Base-by-base conservation (phyloP, 2,113 vertebrate species). In the Colistium nudipinnis region DNA sequence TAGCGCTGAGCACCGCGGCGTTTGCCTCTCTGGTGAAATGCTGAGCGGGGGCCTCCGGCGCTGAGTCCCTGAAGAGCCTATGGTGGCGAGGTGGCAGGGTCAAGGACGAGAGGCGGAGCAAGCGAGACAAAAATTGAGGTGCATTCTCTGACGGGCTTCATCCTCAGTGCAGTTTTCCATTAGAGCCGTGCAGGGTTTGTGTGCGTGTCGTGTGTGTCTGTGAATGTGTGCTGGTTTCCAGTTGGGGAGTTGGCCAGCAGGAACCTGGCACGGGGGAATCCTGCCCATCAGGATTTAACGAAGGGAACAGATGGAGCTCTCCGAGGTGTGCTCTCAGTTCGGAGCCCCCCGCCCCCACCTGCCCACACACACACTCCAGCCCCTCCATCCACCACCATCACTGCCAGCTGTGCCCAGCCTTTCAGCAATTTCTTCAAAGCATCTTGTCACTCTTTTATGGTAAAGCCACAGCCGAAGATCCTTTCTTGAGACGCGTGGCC, bases 301-400 rank as follows among this genome's bases (percentile, higher is more conserved):
- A 71, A 66, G 78, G 75, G 76, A 91, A 81, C 89, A 92, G 91
- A 92, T 92, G 89, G 91, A 88, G 70, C 62, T 75, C 78, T 76
- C 78, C 36, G 77, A 87, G 80, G 85, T 86, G 82, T 78, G 61
- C 73, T 74, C 60, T 74, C 76, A 27, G 33, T 64, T 67, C 38
- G 4, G 57, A 85, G 62, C 62, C 76, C 56, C 73, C 65, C 39
- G 0, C 13, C 12, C 16, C 2, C 30, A 22, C 30, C 1, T n/a
- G n/a, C 7, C 39, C 51, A 61, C n/a, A 22, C 41, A 17, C 59
- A 49, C 30, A 14, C 60, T 63, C 44, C 62, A 33, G 30, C 43
- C 51, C 30, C 51, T 59, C 45, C 57, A 52, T 65, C 57, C 72
- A 67, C 73, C 44, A 10, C 41, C 41, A 10, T n/a, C 41, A 12